Evolutionary conservation across 2,888 invertebrate species (phyloP).

Genomic region (Eupithecia centaureata): DNA sequence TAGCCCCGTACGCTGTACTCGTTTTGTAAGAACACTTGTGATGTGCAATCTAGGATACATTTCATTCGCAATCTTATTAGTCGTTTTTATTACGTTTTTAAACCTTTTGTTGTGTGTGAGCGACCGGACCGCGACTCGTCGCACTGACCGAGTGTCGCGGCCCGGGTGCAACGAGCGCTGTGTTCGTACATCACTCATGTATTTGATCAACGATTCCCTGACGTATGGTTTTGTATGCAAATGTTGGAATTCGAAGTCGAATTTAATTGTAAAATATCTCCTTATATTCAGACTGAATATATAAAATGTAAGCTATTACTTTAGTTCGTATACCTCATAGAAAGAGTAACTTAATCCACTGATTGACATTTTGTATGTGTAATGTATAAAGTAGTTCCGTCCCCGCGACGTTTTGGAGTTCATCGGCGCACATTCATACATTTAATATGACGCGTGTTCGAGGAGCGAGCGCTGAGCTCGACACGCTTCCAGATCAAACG

Average conservation of each 20-base stretch:
- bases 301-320: slow-evolving; percentile 39
- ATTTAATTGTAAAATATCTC: slow-evolving; percentile 39
- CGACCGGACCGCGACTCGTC: no score
- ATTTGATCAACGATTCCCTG: slow-evolving; percentile 19
- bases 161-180: no score
- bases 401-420: slow-evolving; percentile 27
- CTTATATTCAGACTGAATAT: slow-evolving; percentile 46
- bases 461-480: background rate
- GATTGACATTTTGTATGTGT: slow-evolving; percentile 35
- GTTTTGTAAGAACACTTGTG: slow-evolving; percentile 3
- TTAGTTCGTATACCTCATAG: slow-evolving; percentile 44
- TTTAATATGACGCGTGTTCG: background rate
- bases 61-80: slow-evolving; percentile 8
- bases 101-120: background rate
- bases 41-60: slow-evolving; percentile 27
- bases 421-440: slow-evolving; percentile 14
- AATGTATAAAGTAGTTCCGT: slow-evolving; percentile 33
- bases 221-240: slow-evolving; percentile 36
- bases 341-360: slow-evolving; percentile 35
- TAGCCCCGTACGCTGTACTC: background rate
- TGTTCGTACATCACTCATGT: slow-evolving; percentile 28
- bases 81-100: slow-evolving; percentile 18
- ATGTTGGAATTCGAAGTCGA: slow-evolving; percentile 42
- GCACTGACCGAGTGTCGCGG: no score
- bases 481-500: background rate